Base-by-base conservation (phyloP, 2,797 vertebrate species). In the Taenioides sp. region DNA sequence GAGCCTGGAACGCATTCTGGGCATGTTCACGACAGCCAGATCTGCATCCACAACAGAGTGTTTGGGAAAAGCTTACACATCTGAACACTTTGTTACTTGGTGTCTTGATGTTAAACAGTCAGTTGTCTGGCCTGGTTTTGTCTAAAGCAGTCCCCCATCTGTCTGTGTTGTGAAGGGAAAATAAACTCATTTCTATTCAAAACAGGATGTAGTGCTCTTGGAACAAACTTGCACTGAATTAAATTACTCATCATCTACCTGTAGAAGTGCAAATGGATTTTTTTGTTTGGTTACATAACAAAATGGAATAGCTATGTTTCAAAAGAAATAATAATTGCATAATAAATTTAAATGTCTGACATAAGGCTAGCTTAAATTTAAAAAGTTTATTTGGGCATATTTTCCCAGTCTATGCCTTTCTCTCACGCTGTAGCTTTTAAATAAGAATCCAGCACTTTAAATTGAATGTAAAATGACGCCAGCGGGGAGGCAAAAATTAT, bases 401-500 rank as follows among this genome's bases (percentile, higher is more conserved):
- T 69, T 71, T n/a, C 28, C 18, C 18, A 11, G 7, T n/a, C 59
- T 31, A 18, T 10, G n/a, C 17, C 20, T 62, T 37, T 62, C 60
- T 77, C 71, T 77, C 73, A 74, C 64, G 18, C 47, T 52, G 1
- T 20, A 22, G 65, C 69, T 72, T 71, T 69, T 20, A 61, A 49
- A 65, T 63, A 73, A 77, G 73, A 78, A 84, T 70, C 68, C 52
- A 75, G 71, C 71, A 80, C 73, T 86, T 81, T 70, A 88, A 90
- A 75, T 59, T 89, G 85, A 86, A 89, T 86, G 84, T 82, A 74
- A 81, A 81, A 74, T 71, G 74, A 81, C 86, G 89, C 89, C 83
- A 20, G 61, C 65, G 85, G 88, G 84, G 70, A 62, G 81, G 68
- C 12, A 66, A 82, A 83, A 91, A 89, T 91, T 93, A 93, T 93